Percentiles rank a stretch among this genome's conserved stretches.
Evolutionary conservation across 2,113 vertebrate genomes (phyloP).

Genomic region (Alouatta palliata): DNA sequence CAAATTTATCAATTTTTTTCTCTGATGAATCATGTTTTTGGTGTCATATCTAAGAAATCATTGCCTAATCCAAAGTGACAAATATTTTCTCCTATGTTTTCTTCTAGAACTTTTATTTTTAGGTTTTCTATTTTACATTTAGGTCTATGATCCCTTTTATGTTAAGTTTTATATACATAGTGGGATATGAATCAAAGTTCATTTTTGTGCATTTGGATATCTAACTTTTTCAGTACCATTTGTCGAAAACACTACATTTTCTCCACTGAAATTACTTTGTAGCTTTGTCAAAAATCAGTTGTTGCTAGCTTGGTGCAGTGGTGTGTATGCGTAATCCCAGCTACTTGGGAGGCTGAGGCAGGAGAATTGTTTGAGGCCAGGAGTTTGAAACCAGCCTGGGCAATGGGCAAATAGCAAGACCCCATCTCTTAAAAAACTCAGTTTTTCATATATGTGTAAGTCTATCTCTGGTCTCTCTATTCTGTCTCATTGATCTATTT

Average conservation of each 20-base stretch:
- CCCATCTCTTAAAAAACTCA: neutral
- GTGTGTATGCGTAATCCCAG: neutral
- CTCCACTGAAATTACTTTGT: neutral
- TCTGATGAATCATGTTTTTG: neutral
- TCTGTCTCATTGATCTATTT: neutral
- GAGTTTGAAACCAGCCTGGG: neutral
- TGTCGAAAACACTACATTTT: constrained; percentile 6
- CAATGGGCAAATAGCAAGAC: neutral
- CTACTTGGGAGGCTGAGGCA: neutral
- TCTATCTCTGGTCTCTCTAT: neutral
- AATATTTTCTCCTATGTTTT: neutral
- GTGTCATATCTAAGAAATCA: neutral
- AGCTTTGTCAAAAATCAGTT: neutral
- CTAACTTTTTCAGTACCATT: neutral
- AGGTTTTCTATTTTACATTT: neutral
- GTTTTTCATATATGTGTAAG: neutral
- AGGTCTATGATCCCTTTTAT: neutral
- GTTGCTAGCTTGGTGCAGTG: neutral
- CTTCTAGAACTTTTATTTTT: neutral
- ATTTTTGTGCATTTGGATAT: neutral
- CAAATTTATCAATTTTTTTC: neutral
- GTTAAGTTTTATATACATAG: neutral
- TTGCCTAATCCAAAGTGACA: neutral
- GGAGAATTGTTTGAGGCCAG: neutral
- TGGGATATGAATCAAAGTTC: neutral